Conservation (phyloP, 2,888 invertebrate genomes). For the Tiliacea aurago region DNA sequence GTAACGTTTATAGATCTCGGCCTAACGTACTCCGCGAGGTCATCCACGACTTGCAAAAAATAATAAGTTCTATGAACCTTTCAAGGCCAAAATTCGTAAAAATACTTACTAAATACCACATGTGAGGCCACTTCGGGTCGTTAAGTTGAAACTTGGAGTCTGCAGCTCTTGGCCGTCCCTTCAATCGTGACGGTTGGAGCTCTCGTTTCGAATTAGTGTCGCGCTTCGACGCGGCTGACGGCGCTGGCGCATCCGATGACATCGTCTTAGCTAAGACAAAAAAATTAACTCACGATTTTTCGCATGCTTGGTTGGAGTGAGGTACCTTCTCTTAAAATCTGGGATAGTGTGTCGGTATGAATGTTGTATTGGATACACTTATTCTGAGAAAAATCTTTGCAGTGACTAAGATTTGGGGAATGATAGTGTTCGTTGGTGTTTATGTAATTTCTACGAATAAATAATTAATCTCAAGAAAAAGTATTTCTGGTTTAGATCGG, state of each 20-base stretch:
- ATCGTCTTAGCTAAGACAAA: constrained; percentile 75
- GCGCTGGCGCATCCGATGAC: constrained; percentile 72
- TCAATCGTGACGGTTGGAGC: constrained; percentile 93
- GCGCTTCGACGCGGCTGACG: constrained; percentile 82
- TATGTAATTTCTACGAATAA: too few species aligned
- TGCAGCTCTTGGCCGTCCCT: constrained; percentile 91
- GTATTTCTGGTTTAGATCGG: too few species aligned
- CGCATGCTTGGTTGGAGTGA: constrained; percentile 25
- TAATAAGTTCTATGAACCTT: constrained; percentile 12
- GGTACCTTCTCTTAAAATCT: constrained; percentile 32
- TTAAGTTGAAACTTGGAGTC: constrained; percentile 91
- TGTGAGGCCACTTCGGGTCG: constrained; percentile 98
- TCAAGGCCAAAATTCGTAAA: constrained; percentile 8
- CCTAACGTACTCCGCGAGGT: not conserved
- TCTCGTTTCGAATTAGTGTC: constrained; percentile 81
- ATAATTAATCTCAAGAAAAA: too few species aligned
- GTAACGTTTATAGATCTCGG: too few species aligned
- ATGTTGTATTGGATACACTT: constrained; percentile 4
- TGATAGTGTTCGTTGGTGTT: too few species aligned
- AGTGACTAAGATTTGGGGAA: too few species aligned
- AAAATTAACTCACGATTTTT: constrained; percentile 53
- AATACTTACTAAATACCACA: constrained; percentile 98
- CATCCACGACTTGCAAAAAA: not conserved
- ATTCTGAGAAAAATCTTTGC: constrained; percentile 11
- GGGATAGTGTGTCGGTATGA: constrained; percentile 36